These are phyloP conservation scores for chimpanzee (Pan troglodytes) DNA, from an alignment of 2,113 vertebrate species.

Conservation along the genomic window DNA sequence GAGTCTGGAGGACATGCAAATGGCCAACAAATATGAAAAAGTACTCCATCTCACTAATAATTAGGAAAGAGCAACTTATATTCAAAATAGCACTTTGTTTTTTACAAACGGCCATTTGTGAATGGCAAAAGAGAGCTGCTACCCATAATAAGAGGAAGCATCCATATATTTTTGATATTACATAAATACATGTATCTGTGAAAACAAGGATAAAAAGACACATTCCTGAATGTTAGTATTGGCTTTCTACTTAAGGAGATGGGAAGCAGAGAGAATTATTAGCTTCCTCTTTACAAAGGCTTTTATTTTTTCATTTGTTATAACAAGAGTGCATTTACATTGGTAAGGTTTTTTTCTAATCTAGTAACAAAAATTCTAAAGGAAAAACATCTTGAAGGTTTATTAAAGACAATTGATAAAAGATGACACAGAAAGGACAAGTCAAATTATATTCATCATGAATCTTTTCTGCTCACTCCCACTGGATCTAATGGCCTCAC, in stretches of 20 bases:
- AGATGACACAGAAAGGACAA: neutral
- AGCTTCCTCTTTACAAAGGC: neutral
- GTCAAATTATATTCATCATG: neutral
- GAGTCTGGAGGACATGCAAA: neutral
- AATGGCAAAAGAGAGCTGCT: neutral
- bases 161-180: neutral
- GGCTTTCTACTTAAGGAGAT: neutral
- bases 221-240: neutral
- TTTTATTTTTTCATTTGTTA: slow-evolving; percentile 12
- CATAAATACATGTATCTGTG: neutral
- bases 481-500: neutral
- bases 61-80: slow-evolving; percentile 22
- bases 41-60: neutral
- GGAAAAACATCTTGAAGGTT: neutral
- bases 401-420: slow-evolving; percentile 29
- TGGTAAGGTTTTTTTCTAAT: neutral
- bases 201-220: neutral
- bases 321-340: neutral
- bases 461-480: neutral
- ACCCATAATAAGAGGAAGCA: neutral
- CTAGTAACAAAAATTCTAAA: slow-evolving; percentile 27
- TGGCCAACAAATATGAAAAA: neutral
- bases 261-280: neutral
- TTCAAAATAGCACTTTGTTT: neutral
- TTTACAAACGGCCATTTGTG: neutral